Conservation (phyloP, 2,113 vertebrate species). For the Gadus macrocephalus region DNA sequence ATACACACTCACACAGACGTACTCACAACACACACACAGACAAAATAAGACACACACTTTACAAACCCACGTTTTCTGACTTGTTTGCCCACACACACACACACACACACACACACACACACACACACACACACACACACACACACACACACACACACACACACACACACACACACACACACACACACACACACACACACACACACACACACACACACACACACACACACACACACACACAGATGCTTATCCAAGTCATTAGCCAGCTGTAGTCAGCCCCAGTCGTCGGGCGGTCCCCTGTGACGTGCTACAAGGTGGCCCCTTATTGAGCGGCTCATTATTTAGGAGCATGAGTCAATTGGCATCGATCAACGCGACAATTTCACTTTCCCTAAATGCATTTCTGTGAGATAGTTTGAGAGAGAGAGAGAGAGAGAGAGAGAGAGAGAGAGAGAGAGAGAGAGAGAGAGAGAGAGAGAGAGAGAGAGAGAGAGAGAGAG, state of each 20-base stretch:
- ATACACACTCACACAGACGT: conserved; percentile 20
- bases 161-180: conserved; percentile 2
- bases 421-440: background rate
- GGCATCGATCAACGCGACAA: background rate
- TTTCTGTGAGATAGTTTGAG: background rate
- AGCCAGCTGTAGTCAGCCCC: background rate
- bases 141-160: background rate
- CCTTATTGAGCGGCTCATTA: conserved; percentile 2
- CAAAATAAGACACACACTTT: background rate
- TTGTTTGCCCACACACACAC: conserved; percentile 4
- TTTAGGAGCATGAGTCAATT: background rate
- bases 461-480: no score
- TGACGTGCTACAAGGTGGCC: background rate
- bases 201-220: conserved; percentile 7
- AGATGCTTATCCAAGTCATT: background rate
- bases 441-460: no score
- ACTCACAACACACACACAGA: conserved; percentile 10
- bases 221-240: conserved; percentile 2
- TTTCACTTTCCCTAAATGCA: conserved; percentile 8
- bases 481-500: no score
- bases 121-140: background rate
- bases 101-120: conserved; percentile 7
- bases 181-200: conserved; percentile 3
- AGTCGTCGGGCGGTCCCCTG: background rate
- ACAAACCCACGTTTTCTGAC: no score